Conservation (phyloP, 1,140 invertebrate species). For the Drosophila nikananu region DNA sequence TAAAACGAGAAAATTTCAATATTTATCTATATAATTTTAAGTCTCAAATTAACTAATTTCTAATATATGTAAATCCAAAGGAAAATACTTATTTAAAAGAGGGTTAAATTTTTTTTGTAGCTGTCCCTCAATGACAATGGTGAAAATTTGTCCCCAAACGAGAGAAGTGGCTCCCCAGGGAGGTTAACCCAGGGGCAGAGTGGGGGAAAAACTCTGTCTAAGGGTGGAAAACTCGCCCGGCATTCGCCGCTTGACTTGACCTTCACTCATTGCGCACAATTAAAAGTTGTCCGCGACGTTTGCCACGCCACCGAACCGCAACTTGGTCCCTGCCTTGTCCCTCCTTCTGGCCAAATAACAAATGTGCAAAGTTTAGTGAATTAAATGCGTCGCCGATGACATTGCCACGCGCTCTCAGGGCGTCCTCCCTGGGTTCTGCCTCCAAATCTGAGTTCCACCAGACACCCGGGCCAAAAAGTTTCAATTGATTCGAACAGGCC, state of each 20-base stretch:
- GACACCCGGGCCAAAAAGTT: conserved; percentile 13
- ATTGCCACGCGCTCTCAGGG: conserved; percentile 28
- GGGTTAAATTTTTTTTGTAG: neutral
- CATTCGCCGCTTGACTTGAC: conserved; percentile 40
- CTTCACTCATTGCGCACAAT: conserved; percentile 71
- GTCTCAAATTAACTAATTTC: too few relatives aligned
- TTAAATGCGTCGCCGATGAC: conserved; percentile 62
- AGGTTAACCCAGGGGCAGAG: neutral
- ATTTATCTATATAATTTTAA: neutral
- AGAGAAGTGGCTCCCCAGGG: conserved; percentile 40
- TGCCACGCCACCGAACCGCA: conserved; percentile 39
- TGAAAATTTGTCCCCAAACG: conserved; percentile 10
- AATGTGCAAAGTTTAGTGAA: conserved; percentile 76
- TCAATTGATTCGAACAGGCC: conserved; percentile 26
- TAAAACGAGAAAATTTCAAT: too few relatives aligned
- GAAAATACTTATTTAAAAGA: neutral
- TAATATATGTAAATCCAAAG: neutral
- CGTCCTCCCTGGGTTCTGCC: neutral
- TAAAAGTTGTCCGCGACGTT: conserved; percentile 64
- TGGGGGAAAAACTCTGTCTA: neutral
- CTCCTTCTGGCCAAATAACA: conserved; percentile 50
- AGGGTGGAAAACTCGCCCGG: conserved; percentile 1
- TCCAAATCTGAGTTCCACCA: conserved; percentile 2
- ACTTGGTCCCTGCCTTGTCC: conserved; percentile 16
- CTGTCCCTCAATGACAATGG: neutral